Conservation (phyloP, 1,140 invertebrate species). For the Apolygus lucorum region DNA sequence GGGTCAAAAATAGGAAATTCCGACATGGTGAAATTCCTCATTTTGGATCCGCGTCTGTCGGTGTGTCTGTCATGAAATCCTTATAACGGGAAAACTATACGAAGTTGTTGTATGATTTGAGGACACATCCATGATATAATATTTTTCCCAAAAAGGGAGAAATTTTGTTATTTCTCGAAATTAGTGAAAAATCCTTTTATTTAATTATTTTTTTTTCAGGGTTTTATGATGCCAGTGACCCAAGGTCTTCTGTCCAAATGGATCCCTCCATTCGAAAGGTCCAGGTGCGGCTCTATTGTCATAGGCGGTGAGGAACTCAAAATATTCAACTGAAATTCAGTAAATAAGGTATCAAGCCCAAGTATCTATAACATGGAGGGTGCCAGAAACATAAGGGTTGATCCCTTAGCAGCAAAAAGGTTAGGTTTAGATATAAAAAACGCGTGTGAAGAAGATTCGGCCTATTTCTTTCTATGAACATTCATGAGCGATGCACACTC, state of each 20-base stretch:
- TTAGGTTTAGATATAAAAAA: neutral
- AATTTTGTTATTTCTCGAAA: neutral
- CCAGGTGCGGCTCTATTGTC: constrained; percentile 17
- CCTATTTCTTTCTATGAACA: neutral
- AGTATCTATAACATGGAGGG: neutral
- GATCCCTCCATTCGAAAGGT: constrained; percentile 21
- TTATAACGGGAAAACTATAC: too few relatives aligned
- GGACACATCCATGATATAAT: too few relatives aligned
- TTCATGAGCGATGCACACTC: neutral
- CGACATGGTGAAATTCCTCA: too few relatives aligned
- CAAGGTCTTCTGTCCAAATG: constrained; percentile 20
- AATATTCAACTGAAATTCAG: neutral
- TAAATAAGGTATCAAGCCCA: neutral
- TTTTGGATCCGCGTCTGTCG: too few relatives aligned
- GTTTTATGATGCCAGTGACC: constrained; percentile 18
- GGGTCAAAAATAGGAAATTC: too few relatives aligned
- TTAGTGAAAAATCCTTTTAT: neutral
- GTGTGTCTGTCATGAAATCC: too few relatives aligned
- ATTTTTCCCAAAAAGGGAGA: neutral
- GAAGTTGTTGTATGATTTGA: too few relatives aligned
- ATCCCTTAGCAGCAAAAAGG: neutral
- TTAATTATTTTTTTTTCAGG: constrained; percentile 9
- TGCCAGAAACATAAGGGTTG: neutral
- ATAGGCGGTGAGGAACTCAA: constrained; percentile 17
- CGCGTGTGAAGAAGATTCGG: neutral